A percentile compares a stretch with the other conserved stretches of the same genome.
These are phyloP conservation scores for Thamnophis sirtalis DNA, from an alignment of 2,113 vertebrate species.

Conservation along the genomic window DNA sequence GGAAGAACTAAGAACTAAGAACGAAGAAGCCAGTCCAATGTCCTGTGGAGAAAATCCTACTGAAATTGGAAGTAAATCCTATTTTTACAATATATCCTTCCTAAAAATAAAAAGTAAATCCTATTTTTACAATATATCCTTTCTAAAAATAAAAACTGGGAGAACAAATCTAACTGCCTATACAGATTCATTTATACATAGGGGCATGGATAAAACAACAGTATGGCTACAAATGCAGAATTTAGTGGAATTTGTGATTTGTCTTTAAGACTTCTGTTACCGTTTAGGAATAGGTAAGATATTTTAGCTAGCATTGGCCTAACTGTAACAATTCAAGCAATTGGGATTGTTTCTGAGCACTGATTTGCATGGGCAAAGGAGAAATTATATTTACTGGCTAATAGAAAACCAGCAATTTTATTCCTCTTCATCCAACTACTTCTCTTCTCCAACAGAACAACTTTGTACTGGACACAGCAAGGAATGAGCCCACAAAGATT, in stretches of 20 bases:
- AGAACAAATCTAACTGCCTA: background rate
- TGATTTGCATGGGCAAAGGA: background rate
- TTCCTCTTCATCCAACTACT: background rate
- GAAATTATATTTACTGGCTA: background rate
- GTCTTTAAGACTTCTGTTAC: background rate
- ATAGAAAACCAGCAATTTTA: background rate
- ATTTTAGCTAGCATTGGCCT: background rate
- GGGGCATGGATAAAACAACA: background rate
- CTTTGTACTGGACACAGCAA: accelerated
- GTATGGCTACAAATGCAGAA: background rate
- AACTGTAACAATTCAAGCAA: background rate
- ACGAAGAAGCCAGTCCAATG: background rate
- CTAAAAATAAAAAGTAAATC: background rate
- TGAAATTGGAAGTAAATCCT: background rate
- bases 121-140: background rate
- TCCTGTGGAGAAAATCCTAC: background rate
- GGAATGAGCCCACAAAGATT: background rate
- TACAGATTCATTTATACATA: background rate
- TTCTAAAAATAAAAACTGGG: background rate
- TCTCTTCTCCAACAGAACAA: background rate
- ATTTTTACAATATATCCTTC: background rate
- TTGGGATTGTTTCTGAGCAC: background rate
- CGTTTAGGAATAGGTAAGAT: background rate
- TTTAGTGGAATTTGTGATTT: background rate
- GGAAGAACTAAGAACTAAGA: too few relatives aligned